Evolutionary conservation across 2,113 vertebrate species (phyloP).

Genomic region (Chionomys nivalis): DNA sequence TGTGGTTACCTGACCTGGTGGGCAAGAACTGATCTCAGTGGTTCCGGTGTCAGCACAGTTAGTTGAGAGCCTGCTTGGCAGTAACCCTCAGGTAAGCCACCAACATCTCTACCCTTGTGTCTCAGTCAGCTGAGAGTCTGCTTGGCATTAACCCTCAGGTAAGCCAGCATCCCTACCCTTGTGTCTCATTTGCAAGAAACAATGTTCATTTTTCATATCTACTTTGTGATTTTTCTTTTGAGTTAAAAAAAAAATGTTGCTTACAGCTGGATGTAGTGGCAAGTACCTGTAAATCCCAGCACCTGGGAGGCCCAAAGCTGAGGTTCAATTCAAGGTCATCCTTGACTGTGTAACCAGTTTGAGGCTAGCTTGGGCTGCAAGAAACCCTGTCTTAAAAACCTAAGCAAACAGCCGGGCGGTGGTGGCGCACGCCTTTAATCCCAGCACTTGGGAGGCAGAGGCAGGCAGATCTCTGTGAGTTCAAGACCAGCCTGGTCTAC

Average conservation of each 20-base stretch:
- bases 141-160: not conserved
- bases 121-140: not conserved
- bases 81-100: not conserved
- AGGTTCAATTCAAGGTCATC: not conserved
- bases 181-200: not conserved
- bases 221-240: not conserved
- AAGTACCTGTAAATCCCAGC: not conserved
- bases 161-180: not conserved
- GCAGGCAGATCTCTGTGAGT: no score
- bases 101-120: not conserved
- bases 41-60: not conserved
- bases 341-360: not conserved
- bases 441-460: no score
- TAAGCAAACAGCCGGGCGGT: not conserved
- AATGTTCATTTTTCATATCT: not conserved
- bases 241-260: not conserved
- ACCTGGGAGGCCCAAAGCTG: not conserved
- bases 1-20: not conserved
- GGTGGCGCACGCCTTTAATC: no score
- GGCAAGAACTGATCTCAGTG: not conserved
- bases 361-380: not conserved
- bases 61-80: not conserved
- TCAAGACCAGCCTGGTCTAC: no score
- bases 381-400: not conserved
- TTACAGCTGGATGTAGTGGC: not conserved